Percentiles rank a stretch among this genome's conserved stretches.
phyloP scores from a whole-genome alignment of 2,888 invertebrate species.

The Aradus depressus region DNA sequence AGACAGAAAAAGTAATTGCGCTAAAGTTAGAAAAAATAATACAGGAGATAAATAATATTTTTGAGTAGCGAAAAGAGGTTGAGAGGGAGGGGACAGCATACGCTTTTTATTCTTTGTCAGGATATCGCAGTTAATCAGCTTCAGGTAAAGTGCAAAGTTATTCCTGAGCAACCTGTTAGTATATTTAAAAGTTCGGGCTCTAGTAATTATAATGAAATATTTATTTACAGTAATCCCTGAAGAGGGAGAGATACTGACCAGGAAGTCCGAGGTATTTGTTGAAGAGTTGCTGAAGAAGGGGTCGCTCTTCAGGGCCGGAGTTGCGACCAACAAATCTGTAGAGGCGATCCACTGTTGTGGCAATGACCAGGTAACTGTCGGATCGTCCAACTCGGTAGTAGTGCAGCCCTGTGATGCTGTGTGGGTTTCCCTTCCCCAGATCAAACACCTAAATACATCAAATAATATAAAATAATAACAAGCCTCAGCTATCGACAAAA shows the following conservation, averaged over 20 bases:
- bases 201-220: too few relatives aligned
- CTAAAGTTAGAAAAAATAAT: too few relatives aligned
- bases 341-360: constrained; percentile 69
- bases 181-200: too few relatives aligned
- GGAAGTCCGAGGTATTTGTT: constrained; percentile 51
- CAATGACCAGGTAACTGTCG: constrained; percentile 68
- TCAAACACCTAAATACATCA: constrained; percentile 80
- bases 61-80: too few relatives aligned
- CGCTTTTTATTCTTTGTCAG: too few relatives aligned
- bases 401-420: constrained; percentile 72
- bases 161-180: too few relatives aligned
- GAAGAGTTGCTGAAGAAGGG: constrained; percentile 68
- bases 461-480: constrained; percentile 27
- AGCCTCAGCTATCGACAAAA: not conserved
- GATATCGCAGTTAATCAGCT: too few relatives aligned
- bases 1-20: too few relatives aligned
- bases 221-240: too few relatives aligned
- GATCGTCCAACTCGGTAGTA: constrained; percentile 61
- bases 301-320: constrained; percentile 62
- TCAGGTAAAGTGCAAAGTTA: too few relatives aligned
- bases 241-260: constrained; percentile 35
- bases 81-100: too few relatives aligned
- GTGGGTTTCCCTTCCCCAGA: constrained; percentile 54
- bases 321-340: constrained; percentile 76
- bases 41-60: too few relatives aligned